Base-by-base conservation (phyloP, 2,797 vertebrate genomes). In the Platyrinchus mystaceus region DNA sequence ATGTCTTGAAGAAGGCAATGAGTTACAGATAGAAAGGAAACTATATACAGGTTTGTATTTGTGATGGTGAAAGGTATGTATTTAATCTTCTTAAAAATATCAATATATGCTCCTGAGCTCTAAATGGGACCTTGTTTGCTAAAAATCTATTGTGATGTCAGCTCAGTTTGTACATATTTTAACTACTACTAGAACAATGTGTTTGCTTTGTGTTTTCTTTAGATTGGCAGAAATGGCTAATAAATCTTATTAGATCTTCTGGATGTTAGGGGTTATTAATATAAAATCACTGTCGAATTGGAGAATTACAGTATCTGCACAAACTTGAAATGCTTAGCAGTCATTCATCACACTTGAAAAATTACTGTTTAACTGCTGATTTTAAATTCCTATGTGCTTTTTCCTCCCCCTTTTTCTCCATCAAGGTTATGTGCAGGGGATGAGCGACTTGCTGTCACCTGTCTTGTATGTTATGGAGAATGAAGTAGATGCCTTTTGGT, bases 401-500 rank as follows among this genome's bases (percentile, higher is more conserved):
- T 27, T 24, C 9, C 1, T 9, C 5, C 2, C 8, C 5, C 6
- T 63, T 85, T 93, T 88, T 20, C 62, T 94, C 7, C 21, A 13
- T 79, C 69, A 97, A 99, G 99, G 99, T 52, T 99, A 99, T 21
- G 98, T 99, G 37, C 99, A 99, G 97, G 99, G 99, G 63, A 99
- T 99, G 99, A 99, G 99, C 9, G 99, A 99, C 97, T 98, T 99
- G 94, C 98, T 99, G 90, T 99, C 99, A 4, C 99, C 99, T 9
- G 98, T 99, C 89, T 98, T 99, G 68, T 99, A 98, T 84, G 98
- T 99, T 90, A 99, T 99, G 98, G 99, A 99, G 96, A 99, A 99
- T 83, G 99, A 99, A 98, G 99, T 99, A 71, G 99, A 99, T 89
- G 99, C 99, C 32, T 99, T 99, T 98, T 99, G 99, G 99, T 99